Percentiles rank a stretch among this genome's conserved stretches.
Conservation (phyloP, 2,113 vertebrate species). For the Delphinapterus leucas region DNA sequence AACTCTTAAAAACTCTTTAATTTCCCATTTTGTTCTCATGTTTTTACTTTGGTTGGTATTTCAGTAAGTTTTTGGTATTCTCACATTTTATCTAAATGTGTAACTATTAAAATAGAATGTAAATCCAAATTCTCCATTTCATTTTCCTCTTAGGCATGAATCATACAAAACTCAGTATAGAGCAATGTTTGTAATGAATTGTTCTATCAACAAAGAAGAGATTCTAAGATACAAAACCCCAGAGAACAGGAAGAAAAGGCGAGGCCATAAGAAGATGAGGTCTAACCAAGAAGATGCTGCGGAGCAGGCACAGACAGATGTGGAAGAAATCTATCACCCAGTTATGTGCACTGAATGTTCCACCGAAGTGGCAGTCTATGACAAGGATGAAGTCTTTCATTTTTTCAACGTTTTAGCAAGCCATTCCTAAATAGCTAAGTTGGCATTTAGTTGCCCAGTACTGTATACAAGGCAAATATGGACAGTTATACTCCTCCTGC, state of each 20-base stretch:
- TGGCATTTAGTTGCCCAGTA: background rate
- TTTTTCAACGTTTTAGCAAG: slow-evolving; percentile 97
- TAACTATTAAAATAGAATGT: slow-evolving; percentile 17
- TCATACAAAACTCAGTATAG: slow-evolving; percentile 96
- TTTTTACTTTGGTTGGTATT: slow-evolving; percentile 18
- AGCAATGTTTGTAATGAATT: slow-evolving; percentile 99
- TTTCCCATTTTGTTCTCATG: background rate
- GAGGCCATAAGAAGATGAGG: slow-evolving; percentile 82
- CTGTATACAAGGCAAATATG: background rate
- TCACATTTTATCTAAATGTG: slow-evolving; percentile 31
- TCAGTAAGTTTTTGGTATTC: slow-evolving; percentile 45
- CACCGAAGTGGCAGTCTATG: slow-evolving; percentile 95
- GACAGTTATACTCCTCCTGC: background rate
- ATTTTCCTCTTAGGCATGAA: slow-evolving; percentile 88
- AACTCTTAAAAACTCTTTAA: background rate
- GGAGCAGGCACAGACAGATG: slow-evolving; percentile 67
- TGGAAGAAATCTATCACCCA: slow-evolving; percentile 91
- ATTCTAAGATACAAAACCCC: slow-evolving; percentile 87
- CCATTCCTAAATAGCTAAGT: slow-evolving; percentile 84
- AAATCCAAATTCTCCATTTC: slow-evolving; percentile 61
- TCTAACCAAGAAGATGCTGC: slow-evolving; percentile 31
- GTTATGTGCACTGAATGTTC: slow-evolving; percentile 93
- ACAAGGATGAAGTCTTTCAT: slow-evolving; percentile 96
- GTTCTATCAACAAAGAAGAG: slow-evolving; percentile 91
- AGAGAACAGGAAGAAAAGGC: slow-evolving; percentile 80